Evolutionary conservation across 2,888 invertebrate species (phyloP), one percentile per base, ranked within the genome.

Genomic region (Danaus chrysippus): DNA sequence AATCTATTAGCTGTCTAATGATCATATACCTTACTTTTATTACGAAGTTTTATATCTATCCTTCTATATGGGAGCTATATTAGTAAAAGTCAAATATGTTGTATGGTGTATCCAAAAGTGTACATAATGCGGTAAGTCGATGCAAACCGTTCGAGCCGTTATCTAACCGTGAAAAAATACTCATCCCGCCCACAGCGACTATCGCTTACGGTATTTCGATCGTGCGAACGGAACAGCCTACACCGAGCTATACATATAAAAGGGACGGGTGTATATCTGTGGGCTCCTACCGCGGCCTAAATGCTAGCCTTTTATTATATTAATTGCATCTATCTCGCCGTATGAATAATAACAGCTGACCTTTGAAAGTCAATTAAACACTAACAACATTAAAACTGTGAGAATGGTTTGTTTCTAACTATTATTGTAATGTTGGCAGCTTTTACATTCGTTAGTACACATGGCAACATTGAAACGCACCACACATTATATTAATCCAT

Each of bases 171-270:
- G 84, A 87, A 89, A 89, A 90, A 89, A 86, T 81, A 78, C 70
- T 74, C 73, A 68, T 68, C 81, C 81, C 88, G 84, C 88, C 87
- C 85, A 85, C 86, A 72, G 66, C 62, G 71, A 76, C 76, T 76
- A 77, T 80, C 74, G 78, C 83, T 86, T 86, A 88, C 89, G 88
- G 89, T 89, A 88, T 89, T 89, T 87, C 84, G 86, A 87, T 78
- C 80, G 87, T 72, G 84, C 69, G 82, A 88, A 68, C 72, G 77
- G 70, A 84, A 84, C 65, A 71, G 76, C 68, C 59, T 71, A 64
- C 68, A 64, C 64, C 64, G 68, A 72, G 71, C 67, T 56, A 64
- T 62, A 67, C 69, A 68, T 77, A 70, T 73, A 77, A 76, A 83
- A 70, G 64, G 79, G 74, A 77, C 67, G 61, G 74, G 57, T 75